Evolutionary conservation across 2,797 vertebrate genomes (phyloP).

Genomic region (Anisognathus igniventris): DNA sequence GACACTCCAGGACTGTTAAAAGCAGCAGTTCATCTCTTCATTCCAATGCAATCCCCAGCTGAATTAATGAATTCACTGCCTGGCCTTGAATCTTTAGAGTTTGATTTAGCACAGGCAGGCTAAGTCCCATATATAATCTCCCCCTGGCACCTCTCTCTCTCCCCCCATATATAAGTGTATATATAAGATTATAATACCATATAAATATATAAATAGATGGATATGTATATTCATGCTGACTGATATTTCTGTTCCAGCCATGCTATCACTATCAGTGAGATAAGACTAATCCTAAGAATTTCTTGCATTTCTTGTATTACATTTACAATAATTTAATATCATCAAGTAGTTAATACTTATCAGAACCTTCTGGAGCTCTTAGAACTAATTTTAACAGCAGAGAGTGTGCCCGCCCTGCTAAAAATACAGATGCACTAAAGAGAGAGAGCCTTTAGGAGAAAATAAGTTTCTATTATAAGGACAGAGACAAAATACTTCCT

Average conservation of each 20-base stretch:
- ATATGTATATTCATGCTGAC: neutral
- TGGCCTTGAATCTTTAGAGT: neutral
- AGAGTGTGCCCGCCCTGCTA: neutral
- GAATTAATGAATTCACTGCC: conserved; percentile 19
- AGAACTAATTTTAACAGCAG: neutral
- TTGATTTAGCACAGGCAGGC: neutral
- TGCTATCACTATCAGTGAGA: neutral
- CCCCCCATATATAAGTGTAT: neutral
- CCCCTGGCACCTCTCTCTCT: neutral
- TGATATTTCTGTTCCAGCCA: neutral
- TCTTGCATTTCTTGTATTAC: neutral
- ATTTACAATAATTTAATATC: neutral
- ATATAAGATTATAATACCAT: neutral
- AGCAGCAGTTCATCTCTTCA: neutral
- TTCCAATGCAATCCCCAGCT: neutral
- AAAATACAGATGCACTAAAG: neutral
- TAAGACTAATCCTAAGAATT: neutral
- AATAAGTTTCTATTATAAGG: neutral
- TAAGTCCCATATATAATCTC: neutral
- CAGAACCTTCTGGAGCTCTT: neutral
- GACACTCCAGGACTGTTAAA: neutral
- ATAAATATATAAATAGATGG: neutral
- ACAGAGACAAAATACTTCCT: neutral
- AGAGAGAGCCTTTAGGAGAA: neutral
- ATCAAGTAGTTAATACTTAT: neutral